These are phyloP conservation scores for Proctacanthus coquilletti DNA, from an alignment of 1,140 invertebrate species.

Conservation along the genomic window DNA sequence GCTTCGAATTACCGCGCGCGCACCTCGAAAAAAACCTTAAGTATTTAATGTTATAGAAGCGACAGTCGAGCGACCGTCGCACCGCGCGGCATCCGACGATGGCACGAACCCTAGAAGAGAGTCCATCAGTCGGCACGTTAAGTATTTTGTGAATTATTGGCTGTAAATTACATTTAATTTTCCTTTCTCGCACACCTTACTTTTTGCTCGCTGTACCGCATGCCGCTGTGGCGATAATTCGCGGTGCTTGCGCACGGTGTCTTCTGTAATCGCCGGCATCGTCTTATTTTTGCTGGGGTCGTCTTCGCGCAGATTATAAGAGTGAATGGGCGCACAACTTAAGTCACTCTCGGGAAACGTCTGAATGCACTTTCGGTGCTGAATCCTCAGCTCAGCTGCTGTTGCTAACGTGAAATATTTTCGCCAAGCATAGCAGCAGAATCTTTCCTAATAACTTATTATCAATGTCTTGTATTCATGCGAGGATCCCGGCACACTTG, in stretches of 20 bases:
- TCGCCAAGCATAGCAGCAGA: background rate
- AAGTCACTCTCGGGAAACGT: too few species aligned
- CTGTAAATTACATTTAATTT: slow-evolving; percentile 1
- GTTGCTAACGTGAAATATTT: background rate
- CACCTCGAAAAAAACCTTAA: background rate
- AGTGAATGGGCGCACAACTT: too few species aligned
- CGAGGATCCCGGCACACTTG: background rate
- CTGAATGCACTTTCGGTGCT: too few species aligned
- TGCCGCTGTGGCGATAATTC: background rate
- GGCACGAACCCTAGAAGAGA: too few species aligned
- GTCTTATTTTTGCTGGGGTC: background rate
- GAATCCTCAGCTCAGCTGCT: too few species aligned
- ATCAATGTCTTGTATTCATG: background rate
- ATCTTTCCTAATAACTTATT: background rate
- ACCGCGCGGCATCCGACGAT: too few species aligned
- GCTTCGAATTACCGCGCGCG: background rate
- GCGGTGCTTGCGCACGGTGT: background rate
- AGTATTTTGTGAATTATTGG: background rate
- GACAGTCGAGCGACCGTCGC: background rate
- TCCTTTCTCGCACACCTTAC: background rate
- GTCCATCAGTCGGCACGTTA: too few species aligned
- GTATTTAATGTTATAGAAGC: background rate
- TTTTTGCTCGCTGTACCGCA: background rate
- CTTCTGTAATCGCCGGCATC: background rate
- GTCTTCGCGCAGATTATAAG: too few species aligned